phyloP scores from a whole-genome alignment of 2,888 invertebrate genomes.

The Selenia dentaria region DNA sequence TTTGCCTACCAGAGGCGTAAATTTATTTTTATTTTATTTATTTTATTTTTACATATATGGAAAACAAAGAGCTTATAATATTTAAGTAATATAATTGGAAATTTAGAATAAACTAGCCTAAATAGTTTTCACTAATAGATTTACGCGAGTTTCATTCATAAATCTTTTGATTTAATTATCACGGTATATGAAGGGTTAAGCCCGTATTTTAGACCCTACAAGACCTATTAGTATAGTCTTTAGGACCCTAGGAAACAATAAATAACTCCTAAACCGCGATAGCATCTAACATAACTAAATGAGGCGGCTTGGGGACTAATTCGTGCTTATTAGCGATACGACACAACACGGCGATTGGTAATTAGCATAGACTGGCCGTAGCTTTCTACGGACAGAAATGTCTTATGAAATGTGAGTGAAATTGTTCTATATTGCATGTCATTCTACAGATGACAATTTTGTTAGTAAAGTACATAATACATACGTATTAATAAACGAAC shows the following conservation, averaged over 20 bases:
- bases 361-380: conserved; percentile 62
- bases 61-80: no score
- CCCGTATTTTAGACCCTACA: not conserved
- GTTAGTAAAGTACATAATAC: no score
- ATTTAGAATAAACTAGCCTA: no score
- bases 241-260: conserved; percentile 13
- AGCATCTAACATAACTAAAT: conserved; percentile 13
- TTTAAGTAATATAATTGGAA: no score
- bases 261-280: conserved; percentile 10
- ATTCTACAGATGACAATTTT: not conserved
- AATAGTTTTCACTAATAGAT: no score
- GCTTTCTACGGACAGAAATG: conserved; percentile 34
- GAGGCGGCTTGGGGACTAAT: conserved; percentile 39
- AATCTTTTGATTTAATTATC: no score
- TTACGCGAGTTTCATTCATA: no score
- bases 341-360: conserved; percentile 49
- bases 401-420: conserved; percentile 14
- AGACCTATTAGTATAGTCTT: not conserved
- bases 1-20: no score
- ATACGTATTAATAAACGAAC: no score
- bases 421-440: not conserved
- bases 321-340: conserved; percentile 39
- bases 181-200: no score
- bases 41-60: no score
- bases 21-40: no score